These are phyloP conservation scores for Halcyon badia DNA, from an alignment of 2,797 vertebrate genomes.

Conservation along the genomic window DNA sequence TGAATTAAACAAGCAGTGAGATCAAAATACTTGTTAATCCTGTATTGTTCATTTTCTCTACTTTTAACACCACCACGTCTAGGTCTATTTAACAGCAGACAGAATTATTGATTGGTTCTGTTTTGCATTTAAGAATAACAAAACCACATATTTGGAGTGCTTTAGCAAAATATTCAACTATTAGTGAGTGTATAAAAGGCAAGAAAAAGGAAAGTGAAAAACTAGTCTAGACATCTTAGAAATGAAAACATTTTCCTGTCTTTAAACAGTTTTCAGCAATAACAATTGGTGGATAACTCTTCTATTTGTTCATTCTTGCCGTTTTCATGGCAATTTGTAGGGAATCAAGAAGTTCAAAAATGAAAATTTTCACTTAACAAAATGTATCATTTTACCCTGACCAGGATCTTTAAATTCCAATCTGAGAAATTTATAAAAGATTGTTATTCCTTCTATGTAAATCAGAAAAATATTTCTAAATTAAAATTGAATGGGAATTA, in stretches of 20 bases:
- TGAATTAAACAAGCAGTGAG: neutral
- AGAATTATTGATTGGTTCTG: slow-evolving; percentile 30
- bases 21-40: slow-evolving; percentile 34
- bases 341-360: neutral
- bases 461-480: neutral
- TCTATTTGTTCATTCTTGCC: neutral
- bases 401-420: neutral
- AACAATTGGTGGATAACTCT: neutral
- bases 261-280: neutral
- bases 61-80: neutral
- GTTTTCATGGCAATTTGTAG: neutral
- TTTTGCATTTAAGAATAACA: neutral
- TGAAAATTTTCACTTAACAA: neutral
- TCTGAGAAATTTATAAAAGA: neutral
- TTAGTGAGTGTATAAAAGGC: neutral
- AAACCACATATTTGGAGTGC: neutral
- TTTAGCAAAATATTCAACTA: neutral
- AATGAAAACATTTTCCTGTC: neutral
- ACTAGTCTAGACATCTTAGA: neutral
- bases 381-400: neutral
- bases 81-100: slow-evolving; percentile 4
- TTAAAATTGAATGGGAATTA: neutral
- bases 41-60: neutral
- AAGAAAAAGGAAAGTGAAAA: neutral
- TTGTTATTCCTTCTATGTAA: neutral